phyloP scores from a whole-genome alignment of 2,888 invertebrate species.

The Subacronicta megacephala region DNA sequence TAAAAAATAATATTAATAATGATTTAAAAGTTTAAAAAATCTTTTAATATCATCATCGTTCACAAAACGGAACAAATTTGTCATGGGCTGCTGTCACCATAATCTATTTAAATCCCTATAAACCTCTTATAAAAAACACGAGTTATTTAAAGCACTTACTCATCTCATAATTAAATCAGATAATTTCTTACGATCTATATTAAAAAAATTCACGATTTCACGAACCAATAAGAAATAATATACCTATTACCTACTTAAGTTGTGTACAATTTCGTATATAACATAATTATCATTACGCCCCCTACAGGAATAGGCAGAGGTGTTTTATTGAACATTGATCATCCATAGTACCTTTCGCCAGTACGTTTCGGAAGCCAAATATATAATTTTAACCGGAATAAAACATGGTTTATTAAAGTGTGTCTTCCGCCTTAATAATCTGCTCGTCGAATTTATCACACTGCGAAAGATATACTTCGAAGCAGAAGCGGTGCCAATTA shows the following conservation, averaged over 20 bases:
- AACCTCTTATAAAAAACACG: constrained; percentile 23
- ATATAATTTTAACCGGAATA: too few relatives aligned
- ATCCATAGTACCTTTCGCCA: too few relatives aligned
- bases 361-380: too few relatives aligned
- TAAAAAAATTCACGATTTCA: too few relatives aligned
- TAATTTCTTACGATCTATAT: constrained; percentile 17
- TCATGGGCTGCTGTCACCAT: constrained; percentile 16
- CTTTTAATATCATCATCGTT: constrained; percentile 23
- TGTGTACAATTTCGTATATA: too few relatives aligned
- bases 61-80: constrained; percentile 16
- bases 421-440: constrained; percentile 28
- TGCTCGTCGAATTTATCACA: constrained; percentile 45
- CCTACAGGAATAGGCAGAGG: too few relatives aligned
- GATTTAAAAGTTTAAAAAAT: constrained; percentile 35
- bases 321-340: too few relatives aligned
- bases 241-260: too few relatives aligned
- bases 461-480: constrained; percentile 53
- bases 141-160: constrained; percentile 26
- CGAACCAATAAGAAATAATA: too few relatives aligned
- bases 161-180: constrained; percentile 11
- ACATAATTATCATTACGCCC: too few relatives aligned
- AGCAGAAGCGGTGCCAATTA: constrained; percentile 77
- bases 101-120: constrained; percentile 28
- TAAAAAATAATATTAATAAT: too few relatives aligned
- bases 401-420: neutral